Conservation (phyloP, 2,797 vertebrate genomes). For the Eulemur rubriventer region DNA sequence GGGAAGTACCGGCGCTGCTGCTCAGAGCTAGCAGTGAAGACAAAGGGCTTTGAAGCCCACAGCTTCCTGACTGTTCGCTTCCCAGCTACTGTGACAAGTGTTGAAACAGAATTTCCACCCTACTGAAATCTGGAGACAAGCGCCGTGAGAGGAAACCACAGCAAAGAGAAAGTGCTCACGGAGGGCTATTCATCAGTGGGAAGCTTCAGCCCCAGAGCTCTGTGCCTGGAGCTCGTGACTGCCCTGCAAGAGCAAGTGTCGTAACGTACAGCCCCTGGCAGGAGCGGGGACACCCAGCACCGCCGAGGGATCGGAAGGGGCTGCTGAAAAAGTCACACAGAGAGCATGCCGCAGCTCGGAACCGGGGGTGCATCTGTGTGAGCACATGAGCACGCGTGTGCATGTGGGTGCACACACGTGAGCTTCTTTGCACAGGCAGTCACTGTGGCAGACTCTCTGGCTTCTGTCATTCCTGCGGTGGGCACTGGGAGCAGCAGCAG, state of each 20-base stretch:
- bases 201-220: slow-evolving; percentile 71
- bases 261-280: background rate
- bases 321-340: slow-evolving; percentile 62
- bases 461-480: background rate
- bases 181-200: slow-evolving; percentile 68
- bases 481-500: background rate
- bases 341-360: slow-evolving; percentile 43
- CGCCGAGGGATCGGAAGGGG: slow-evolving; percentile 9
- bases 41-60: slow-evolving; percentile 39
- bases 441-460: background rate
- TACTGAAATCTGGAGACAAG: slow-evolving; percentile 66
- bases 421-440: background rate
- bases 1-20: background rate
- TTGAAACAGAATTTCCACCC: slow-evolving; percentile 75
- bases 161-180: slow-evolving; percentile 72
- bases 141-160: slow-evolving; percentile 74
- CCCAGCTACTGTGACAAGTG: slow-evolving; percentile 79
- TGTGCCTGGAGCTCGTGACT: slow-evolving; percentile 69
- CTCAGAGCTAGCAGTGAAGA: background rate
- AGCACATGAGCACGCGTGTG: background rate
- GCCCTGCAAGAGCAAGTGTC: slow-evolving; percentile 70
- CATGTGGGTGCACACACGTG: background rate
- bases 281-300: slow-evolving; percentile 65
- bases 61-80: slow-evolving; percentile 64
- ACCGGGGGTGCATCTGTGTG: background rate